Percentiles rank a stretch among this genome's conserved stretches.
These are phyloP conservation scores for Rapana venosa DNA, from an alignment of 2,888 invertebrate species.

Conservation along the genomic window DNA sequence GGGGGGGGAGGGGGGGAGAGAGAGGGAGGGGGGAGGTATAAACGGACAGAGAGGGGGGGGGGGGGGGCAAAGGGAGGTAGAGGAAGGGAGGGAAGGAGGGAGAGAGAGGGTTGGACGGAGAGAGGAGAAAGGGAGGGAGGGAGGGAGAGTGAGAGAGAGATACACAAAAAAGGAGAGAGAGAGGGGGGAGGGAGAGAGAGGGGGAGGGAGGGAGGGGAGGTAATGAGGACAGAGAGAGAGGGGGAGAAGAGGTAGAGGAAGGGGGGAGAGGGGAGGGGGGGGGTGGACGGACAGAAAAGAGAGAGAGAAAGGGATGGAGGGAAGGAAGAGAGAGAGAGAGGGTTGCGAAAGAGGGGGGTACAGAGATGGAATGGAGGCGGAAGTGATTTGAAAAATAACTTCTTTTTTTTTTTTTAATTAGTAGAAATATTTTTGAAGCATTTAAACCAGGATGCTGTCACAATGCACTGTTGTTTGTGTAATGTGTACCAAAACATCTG, in stretches of 20 bases:
- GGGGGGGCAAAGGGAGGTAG: background rate
- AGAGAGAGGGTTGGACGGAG: background rate
- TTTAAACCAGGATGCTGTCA: too few species aligned
- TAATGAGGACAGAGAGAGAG: background rate
- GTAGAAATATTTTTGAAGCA: too few species aligned
- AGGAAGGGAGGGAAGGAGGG: background rate
- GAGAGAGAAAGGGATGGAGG: background rate
- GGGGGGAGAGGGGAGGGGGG: background rate
- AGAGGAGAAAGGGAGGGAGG: background rate
- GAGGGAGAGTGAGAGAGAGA: background rate
- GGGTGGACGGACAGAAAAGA: background rate
- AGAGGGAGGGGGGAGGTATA: background rate
- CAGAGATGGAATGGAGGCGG: too few species aligned
- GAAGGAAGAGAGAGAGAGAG: background rate
- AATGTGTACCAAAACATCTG: too few species aligned
- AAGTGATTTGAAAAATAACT: too few species aligned
- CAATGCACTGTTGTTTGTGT: too few species aligned
- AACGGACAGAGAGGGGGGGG: too few species aligned
- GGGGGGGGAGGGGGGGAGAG: background rate
- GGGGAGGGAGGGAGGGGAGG: background rate
- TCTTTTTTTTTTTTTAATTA: too few species aligned
- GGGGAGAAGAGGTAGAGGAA: background rate
- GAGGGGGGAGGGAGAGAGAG: background rate
- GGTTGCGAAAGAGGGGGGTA: too few species aligned
- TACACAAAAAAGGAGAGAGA: background rate